Conservation (phyloP, 2,797 vertebrate genomes). For the Enteromius treurensis region DNA sequence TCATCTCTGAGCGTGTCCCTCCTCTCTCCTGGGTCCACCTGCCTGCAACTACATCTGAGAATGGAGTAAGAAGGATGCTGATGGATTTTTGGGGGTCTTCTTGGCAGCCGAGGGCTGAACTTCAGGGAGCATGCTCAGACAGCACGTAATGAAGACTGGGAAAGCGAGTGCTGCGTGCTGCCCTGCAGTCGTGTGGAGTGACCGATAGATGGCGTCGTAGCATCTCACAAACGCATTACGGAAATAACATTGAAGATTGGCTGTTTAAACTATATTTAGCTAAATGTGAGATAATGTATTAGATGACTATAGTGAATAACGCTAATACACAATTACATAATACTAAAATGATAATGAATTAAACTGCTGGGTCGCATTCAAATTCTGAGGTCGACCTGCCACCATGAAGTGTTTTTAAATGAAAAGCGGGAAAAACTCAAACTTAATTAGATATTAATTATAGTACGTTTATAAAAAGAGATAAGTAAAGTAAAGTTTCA, state of each 20-base stretch:
- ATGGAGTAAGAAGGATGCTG: constrained; percentile 50
- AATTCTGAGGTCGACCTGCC: neutral
- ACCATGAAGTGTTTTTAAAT: neutral
- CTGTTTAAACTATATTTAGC: neutral
- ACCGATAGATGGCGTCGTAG: constrained; percentile 52
- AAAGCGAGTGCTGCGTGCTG: constrained; percentile 62
- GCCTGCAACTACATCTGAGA: constrained; percentile 67
- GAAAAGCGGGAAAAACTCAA: neutral
- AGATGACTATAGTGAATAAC: neutral
- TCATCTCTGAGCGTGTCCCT: constrained; percentile 64
- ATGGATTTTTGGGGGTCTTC: constrained; percentile 41
- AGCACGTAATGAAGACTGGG: constrained; percentile 69
- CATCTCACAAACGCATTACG: neutral
- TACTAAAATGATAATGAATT: neutral
- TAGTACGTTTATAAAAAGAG: neutral
- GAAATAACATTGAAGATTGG: neutral
- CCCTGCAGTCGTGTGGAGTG: neutral
- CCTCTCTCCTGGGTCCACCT: constrained; percentile 62
- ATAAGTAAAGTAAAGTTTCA: neutral
- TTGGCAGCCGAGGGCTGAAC: constrained; percentile 49
- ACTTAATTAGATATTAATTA: neutral
- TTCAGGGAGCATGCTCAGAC: constrained; percentile 64
- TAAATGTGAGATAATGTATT: neutral
- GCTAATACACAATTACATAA: neutral
- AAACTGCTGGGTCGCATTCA: neutral